Evolutionary conservation across 2,113 vertebrate species (phyloP), one percentile per base, ranked within the genome.

Genomic region (Zootoca vivipara): DNA sequence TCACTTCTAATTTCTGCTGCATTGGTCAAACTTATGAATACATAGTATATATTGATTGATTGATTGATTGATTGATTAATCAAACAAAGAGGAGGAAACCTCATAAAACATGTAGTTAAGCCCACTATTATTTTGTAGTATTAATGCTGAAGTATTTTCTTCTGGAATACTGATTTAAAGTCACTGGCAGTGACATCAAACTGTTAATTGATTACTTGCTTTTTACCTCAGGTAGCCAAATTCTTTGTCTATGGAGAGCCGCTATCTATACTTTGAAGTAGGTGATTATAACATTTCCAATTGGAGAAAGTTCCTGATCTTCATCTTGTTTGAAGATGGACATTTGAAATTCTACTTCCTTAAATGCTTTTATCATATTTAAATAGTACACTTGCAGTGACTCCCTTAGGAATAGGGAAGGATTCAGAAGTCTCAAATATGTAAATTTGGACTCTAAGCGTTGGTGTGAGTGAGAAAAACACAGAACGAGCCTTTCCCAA

Each of bases 341-440:
- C 78, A 24, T 79, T 72, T 87, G 64, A 56, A 67, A 56, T 62
- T 42, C 79, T 33, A 18, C 87, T 33, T 42, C 26, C 80, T 70
- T 77, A 79, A 84, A 42, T 3, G 22, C 20, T 77, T 64, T 86
- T 69, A 69, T 73, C 20, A 20, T 77, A 75, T 85, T 78, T 91
- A 78, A 85, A 12, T 69, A 30, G 18, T 0, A 0, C 9, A 65
- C 30, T 81, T 46, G 30, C 5, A 62, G 38, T 22, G 20, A 56
- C 40, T 80, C 75, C 73, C 0, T 0, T 28, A 52, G 10, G 62
- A 5, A 56, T 58, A 56, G n/a, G 78, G 64, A 91, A 85, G 15
- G 58, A n/a, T 93, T 83, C 80, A 2, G 0, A 62, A 33, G 35
- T 78, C 80, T 83, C 46, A 65, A 35, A 46, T 18, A 33, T 85